phyloP scores from a whole-genome alignment of 2,797 vertebrate species.

The Rousettus madagascariensis region DNA sequence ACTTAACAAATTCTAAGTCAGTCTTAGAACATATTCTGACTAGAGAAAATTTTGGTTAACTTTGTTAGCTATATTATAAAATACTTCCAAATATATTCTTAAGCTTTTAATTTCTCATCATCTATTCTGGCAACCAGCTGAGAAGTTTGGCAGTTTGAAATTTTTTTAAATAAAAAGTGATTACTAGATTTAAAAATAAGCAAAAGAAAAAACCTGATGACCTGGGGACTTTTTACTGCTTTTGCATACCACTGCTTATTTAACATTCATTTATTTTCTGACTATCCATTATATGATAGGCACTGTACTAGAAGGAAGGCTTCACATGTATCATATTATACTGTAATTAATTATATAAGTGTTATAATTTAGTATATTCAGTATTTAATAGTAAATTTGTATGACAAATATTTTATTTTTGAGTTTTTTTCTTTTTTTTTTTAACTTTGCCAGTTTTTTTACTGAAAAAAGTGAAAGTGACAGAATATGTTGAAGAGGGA shows the following conservation, averaged over 20 bases:
- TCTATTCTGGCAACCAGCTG: neutral
- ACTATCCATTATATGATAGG: neutral
- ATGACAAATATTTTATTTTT: neutral
- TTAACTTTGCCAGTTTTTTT: neutral
- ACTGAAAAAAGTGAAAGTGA: neutral
- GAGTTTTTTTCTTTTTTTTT: neutral
- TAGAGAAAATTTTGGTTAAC: constrained; percentile 35
- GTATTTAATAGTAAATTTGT: neutral
- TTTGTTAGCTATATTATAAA: constrained; percentile 16
- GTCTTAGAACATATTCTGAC: neutral
- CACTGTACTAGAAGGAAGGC: neutral
- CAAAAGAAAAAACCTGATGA: neutral
- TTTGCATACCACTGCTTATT: neutral
- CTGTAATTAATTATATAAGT: neutral
- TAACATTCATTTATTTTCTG: neutral
- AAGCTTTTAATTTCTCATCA: neutral
- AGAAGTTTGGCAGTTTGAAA: neutral
- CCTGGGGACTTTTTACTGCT: neutral
- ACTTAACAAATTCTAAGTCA: neutral
- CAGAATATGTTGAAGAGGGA: neutral
- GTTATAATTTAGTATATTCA: neutral
- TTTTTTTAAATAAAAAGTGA: neutral
- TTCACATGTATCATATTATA: neutral
- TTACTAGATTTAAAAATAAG: neutral
- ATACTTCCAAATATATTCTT: neutral